Conservation (phyloP, 1,140 invertebrate species). For the Lepidotrigona ventralis region DNA sequence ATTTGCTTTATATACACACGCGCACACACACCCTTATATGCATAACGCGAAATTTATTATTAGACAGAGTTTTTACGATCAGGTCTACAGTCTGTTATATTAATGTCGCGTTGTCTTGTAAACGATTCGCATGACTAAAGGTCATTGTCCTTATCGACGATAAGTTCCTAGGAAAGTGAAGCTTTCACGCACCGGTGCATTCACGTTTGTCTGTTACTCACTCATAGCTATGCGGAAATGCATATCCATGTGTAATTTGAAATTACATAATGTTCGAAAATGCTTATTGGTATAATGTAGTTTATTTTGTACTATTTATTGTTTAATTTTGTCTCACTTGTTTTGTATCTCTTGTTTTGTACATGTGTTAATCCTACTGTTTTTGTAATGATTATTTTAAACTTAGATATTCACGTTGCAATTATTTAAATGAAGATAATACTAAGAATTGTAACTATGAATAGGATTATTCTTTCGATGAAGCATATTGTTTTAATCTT, state of each 20-base stretch:
- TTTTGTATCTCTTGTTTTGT: background rate
- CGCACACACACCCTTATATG: too few relatives aligned
- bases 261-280: background rate
- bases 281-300: background rate
- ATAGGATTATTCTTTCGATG: too few relatives aligned
- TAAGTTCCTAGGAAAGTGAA: constrained; percentile 17
- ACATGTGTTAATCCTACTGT: background rate
- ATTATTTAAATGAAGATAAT: background rate
- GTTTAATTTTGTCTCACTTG: background rate
- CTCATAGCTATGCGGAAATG: background rate
- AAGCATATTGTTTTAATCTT: too few relatives aligned
- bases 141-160: constrained; percentile 56
- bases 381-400: too few relatives aligned
- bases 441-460: background rate
- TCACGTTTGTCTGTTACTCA: constrained; percentile 9
- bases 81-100: constrained; percentile 10
- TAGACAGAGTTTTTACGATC: constrained; percentile 19
- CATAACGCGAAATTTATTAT: constrained; percentile 2
- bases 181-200: constrained; percentile 1
- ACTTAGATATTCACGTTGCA: too few relatives aligned
- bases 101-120: constrained; percentile 44
- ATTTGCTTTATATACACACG: too few relatives aligned
- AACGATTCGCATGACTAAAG: constrained; percentile 11
- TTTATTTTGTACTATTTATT: background rate
- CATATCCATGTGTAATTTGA: background rate